These are phyloP conservation scores for Luscinia luscinia DNA, from an alignment of 2,797 vertebrate genomes.

Conservation along the genomic window DNA sequence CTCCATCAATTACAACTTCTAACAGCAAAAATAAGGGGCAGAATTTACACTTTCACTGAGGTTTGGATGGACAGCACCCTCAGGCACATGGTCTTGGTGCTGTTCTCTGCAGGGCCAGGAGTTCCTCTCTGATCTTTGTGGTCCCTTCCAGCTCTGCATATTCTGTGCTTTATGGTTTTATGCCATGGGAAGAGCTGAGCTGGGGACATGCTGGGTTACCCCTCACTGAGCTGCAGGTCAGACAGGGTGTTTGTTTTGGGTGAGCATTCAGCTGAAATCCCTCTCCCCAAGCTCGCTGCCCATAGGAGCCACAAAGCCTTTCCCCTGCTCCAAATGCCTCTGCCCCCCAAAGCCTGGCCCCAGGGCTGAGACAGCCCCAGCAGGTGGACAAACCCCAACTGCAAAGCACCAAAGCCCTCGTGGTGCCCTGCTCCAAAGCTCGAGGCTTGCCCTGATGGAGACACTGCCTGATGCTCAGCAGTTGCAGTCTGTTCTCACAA, in stretches of 20 bases:
- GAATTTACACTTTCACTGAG: not conserved
- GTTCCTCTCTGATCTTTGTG: not conserved
- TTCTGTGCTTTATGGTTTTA: not conserved
- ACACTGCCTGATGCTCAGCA: not conserved
- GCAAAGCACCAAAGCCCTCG: not conserved
- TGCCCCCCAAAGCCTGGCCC: not conserved
- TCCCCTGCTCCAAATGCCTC: not conserved
- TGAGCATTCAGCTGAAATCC: not conserved
- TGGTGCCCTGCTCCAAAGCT: not conserved
- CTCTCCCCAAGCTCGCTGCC: not conserved
- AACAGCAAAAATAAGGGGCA: not conserved
- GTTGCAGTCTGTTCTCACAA: not conserved
- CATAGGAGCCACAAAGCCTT: accelerated
- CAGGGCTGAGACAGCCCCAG: not conserved
- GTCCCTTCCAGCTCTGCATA: not conserved
- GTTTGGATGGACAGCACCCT: not conserved
- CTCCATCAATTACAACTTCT: accelerated
- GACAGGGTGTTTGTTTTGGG: accelerated
- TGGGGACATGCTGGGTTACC: not conserved
- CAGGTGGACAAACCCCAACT: accelerated
- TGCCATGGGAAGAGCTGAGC: not conserved
- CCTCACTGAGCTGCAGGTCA: accelerated
- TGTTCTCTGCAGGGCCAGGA: not conserved
- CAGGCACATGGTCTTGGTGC: too few species aligned
- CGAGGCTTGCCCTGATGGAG: accelerated